Evolutionary conservation across 2,888 invertebrate genomes (phyloP).

Genomic region (Pocota personata): DNA sequence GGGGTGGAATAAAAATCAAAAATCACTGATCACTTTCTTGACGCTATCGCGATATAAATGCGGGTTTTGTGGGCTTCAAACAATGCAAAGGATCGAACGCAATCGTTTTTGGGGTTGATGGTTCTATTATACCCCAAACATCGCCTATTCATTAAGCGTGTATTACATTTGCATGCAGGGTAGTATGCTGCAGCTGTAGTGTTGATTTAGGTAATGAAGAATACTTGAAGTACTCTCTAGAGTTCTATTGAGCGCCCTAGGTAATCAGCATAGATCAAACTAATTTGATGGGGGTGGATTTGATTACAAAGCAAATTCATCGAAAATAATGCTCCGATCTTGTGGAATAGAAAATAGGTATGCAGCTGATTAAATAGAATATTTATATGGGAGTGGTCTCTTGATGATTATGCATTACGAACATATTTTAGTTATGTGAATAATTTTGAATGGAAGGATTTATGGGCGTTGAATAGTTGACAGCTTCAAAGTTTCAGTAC

Average conservation of each 20-base stretch:
- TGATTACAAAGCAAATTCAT: slow-evolving; percentile 43
- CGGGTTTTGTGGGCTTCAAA: slow-evolving; percentile 14
- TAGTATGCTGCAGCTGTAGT: slow-evolving; percentile 25
- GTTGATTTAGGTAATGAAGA: slow-evolving; percentile 49
- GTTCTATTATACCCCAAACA: slow-evolving; percentile 29
- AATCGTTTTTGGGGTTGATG: slow-evolving; percentile 48
- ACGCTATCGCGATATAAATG: slow-evolving; percentile 19
- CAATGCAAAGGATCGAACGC: slow-evolving; percentile 8
- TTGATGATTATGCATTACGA: too few species aligned
- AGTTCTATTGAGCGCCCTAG: slow-evolving; percentile 24
- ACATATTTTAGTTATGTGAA: too few species aligned
- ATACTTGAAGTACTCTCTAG: slow-evolving; percentile 32
- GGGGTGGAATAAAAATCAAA: slow-evolving; percentile 66
- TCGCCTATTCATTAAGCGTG: slow-evolving; percentile 13
- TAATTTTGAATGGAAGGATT: too few species aligned
- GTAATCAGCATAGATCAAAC: slow-evolving; percentile 30
- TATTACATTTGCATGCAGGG: slow-evolving; percentile 41
- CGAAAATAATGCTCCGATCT: slow-evolving; percentile 1
- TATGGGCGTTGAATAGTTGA: too few species aligned
- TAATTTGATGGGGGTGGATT: slow-evolving; percentile 59
- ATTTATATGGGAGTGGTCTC: background rate
- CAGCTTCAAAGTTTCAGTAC: too few species aligned
- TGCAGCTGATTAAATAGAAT: slow-evolving; percentile 56
- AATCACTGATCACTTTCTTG: slow-evolving; percentile 55
- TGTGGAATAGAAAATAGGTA: background rate